phyloP scores from a whole-genome alignment of 2,113 vertebrate genomes.

The Paramormyrops kingsleyae region DNA sequence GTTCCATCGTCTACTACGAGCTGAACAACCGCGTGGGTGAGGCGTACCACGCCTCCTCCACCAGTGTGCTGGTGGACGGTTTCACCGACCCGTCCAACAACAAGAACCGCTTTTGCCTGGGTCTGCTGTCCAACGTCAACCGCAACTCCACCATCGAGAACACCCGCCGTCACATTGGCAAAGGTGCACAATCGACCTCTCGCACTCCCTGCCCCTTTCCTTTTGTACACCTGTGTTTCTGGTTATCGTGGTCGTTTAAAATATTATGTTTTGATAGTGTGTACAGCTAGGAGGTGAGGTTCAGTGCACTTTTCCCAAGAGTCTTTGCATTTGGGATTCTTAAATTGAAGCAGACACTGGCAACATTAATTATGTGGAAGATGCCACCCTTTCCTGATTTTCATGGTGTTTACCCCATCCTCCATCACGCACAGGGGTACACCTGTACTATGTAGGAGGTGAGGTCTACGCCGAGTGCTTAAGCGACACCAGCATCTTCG shows the following conservation, averaged over 20 bases:
- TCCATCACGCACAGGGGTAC: constrained; percentile 69
- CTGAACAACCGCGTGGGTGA: constrained; percentile 92
- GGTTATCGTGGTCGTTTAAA: not conserved
- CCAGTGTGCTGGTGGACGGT: constrained; percentile 90
- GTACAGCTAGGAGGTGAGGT: not conserved
- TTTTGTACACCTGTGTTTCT: no score
- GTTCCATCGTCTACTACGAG: constrained; percentile 97
- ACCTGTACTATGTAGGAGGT: constrained; percentile 93
- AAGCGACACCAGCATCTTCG: constrained; percentile 96
- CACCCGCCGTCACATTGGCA: constrained; percentile 87
- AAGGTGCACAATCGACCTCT: constrained; percentile 64
- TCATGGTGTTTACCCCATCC: constrained; percentile 2
- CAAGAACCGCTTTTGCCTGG: constrained; percentile 94
- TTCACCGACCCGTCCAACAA: constrained; percentile 97
- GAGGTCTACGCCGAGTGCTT: constrained; percentile 96
- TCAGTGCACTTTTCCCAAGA: not conserved
- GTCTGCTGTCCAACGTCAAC: constrained; percentile 89
- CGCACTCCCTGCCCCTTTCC: not conserved
- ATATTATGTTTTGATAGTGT: not conserved
- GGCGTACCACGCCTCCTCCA: constrained; percentile 91
- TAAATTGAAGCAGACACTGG: not conserved
- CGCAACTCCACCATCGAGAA: constrained; percentile 96
- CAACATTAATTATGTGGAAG: not conserved
- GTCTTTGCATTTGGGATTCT: not conserved
- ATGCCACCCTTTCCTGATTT: not conserved